Conservation (phyloP, 2,113 vertebrate species). For the Clarias macrocephalus region DNA sequence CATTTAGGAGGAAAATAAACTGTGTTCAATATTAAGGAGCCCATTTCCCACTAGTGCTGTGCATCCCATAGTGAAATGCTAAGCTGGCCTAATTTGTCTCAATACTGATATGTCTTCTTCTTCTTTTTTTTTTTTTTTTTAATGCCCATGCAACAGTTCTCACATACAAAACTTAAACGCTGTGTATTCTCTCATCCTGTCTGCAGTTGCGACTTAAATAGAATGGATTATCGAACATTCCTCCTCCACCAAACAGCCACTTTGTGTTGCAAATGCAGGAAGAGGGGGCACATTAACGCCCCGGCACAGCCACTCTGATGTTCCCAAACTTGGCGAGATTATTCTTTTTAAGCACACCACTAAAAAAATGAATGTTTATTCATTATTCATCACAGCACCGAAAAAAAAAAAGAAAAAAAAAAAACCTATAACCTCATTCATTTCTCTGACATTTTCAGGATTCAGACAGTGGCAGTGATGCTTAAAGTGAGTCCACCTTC, state of each 20-base stretch:
- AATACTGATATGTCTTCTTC: constrained; percentile 57
- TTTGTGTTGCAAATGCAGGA: constrained; percentile 16
- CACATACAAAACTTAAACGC: constrained; percentile 39
- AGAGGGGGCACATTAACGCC: constrained; percentile 38
- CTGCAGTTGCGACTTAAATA: constrained; percentile 44
- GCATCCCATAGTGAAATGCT: constrained; percentile 5
- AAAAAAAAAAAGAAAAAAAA: constrained; percentile 18
- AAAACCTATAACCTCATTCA: constrained; percentile 49
- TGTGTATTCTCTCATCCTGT: constrained; percentile 29
- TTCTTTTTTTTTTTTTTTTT: constrained; percentile 48
- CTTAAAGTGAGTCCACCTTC: constrained; percentile 49
- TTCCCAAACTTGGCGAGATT: constrained; percentile 59
- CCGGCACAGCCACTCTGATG: constrained; percentile 59
- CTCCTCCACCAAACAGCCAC: constrained; percentile 10
- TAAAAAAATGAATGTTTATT: constrained; percentile 45
- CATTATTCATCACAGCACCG: constrained; percentile 64
- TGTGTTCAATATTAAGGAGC: constrained; percentile 14
- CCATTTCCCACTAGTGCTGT: constrained; percentile 23
- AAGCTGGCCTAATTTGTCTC: constrained; percentile 59
- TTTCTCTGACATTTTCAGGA: constrained; percentile 64
- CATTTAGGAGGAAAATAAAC: constrained; percentile 41
- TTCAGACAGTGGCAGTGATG: constrained; percentile 50
- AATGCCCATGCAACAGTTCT: constrained; percentile 53
- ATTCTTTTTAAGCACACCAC: constrained; percentile 49
- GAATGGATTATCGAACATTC: constrained; percentile 57